A percentile compares a stretch with the other conserved stretches of the same genome.
Evolutionary conservation across 92 coral and sea anemone species (phyloP).

Genomic region (Porites evermanni): DNA sequence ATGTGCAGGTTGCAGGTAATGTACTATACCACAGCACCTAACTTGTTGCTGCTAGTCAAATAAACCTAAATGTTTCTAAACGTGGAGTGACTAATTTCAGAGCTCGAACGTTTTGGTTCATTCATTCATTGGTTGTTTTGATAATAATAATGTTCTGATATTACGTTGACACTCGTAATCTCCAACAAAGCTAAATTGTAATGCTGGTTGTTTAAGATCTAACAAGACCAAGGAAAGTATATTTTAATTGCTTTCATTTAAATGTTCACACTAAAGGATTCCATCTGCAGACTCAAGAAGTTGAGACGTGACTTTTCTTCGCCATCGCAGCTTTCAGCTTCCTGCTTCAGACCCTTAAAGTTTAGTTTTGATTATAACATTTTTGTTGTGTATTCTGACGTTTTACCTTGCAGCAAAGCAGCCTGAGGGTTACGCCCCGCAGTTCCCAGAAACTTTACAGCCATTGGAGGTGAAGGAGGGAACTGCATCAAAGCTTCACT

Average conservation of each 20-base stretch:
- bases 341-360: not conserved
- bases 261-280: not conserved
- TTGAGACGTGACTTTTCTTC: not conserved
- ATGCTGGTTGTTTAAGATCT: no score
- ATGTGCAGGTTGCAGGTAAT: slow-evolving; percentile 82
- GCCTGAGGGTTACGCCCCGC: slow-evolving; percentile 71
- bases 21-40: slow-evolving; percentile 11
- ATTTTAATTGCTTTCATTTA: not conserved
- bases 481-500: slow-evolving; percentile 66
- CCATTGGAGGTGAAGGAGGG: slow-evolving; percentile 85
- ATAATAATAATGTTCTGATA: no score
- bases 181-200: no score
- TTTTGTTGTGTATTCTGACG: not conserved
- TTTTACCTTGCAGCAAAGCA: slow-evolving; percentile 59
- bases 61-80: no score
- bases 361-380: not conserved
- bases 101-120: no score
- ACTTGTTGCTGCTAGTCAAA: no score
- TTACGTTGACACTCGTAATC: no score
- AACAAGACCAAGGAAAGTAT: not conserved
- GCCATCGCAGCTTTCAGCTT: not conserved
- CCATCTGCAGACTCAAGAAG: not conserved
- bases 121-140: no score
- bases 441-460: slow-evolving; percentile 68
- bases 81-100: no score